Conservation (phyloP, 2,888 invertebrate genomes). For the Dryobotodes eremita region DNA sequence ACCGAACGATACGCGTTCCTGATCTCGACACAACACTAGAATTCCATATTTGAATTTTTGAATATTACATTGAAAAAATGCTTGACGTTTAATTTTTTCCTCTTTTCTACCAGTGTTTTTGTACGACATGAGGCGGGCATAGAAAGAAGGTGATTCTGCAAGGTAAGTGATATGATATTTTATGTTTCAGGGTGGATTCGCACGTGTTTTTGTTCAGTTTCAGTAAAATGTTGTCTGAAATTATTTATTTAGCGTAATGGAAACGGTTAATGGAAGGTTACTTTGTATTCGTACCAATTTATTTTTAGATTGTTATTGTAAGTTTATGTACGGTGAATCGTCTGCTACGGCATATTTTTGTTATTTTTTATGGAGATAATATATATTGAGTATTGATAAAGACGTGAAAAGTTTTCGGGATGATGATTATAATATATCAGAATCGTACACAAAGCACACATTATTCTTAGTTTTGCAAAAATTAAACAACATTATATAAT, state of each 20-base stretch:
- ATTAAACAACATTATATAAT: neutral
- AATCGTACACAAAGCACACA: neutral
- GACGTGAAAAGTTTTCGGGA: neutral
- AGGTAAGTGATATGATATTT: conserved; percentile 52
- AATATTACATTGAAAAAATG: conserved; percentile 21
- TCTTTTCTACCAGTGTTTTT: conserved; percentile 54
- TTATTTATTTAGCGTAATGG: conserved; percentile 61
- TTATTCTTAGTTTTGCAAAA: neutral
- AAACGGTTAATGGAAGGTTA: conserved; percentile 26
- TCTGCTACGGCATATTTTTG: neutral
- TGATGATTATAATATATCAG: neutral
- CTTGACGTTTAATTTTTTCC: conserved; percentile 27
- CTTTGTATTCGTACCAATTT: conserved; percentile 30
- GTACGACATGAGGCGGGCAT: conserved; percentile 56
- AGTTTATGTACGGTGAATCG: neutral
- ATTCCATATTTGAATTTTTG: conserved; percentile 36
- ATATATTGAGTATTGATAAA: neutral
- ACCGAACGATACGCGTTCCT: conserved; percentile 69
- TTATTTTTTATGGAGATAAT: neutral
- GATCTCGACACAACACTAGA: conserved; percentile 31
- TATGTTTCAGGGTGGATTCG: conserved; percentile 51
- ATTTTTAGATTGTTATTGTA: conserved; percentile 11
- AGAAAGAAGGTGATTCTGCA: conserved; percentile 26
- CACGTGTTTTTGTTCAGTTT: conserved; percentile 60
- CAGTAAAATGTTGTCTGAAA: conserved; percentile 39